A percentile compares a stretch with the other conserved stretches of the same genome.
Conservation (phyloP, 2,888 invertebrate genomes). For the Caenorhabditis drosophilae region DNA sequence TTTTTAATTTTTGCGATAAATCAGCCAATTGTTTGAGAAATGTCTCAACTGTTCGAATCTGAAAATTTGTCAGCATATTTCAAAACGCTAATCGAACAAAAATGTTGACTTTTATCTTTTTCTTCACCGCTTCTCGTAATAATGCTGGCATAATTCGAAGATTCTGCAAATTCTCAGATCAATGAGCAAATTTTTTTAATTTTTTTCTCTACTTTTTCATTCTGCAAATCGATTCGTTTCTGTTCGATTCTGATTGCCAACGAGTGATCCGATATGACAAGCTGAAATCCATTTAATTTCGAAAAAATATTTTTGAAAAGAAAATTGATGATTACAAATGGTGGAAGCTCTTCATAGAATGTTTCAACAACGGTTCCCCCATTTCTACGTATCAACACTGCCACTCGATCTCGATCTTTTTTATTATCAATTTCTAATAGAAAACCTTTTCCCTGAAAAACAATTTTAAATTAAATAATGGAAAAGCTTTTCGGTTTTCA, state of each 20-base stretch:
- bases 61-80: neutral
- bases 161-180: conserved; percentile 2
- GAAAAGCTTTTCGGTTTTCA: neutral
- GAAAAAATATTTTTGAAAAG: neutral
- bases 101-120: conserved; percentile 8
- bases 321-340: neutral
- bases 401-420: conserved; percentile 4
- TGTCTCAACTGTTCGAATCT: conserved; percentile 18
- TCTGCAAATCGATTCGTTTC: conserved; percentile 1
- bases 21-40: conserved; percentile 13
- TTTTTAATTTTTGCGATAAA: neutral
- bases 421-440: conserved; percentile 25
- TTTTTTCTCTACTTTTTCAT: neutral
- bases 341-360: conserved; percentile 13
- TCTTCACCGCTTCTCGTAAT: conserved; percentile 19
- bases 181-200: neutral
- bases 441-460: conserved; percentile 18
- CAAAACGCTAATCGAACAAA: neutral
- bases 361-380: conserved; percentile 13
- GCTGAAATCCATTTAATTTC: neutral
- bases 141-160: conserved; percentile 18
- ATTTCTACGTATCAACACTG: conserved; percentile 1
- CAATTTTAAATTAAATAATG: neutral
- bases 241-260: conserved; percentile 4
- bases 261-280: conserved; percentile 24